phyloP scores from a whole-genome alignment of 1,140 invertebrate genomes.

The Drosophila ananassae region DNA sequence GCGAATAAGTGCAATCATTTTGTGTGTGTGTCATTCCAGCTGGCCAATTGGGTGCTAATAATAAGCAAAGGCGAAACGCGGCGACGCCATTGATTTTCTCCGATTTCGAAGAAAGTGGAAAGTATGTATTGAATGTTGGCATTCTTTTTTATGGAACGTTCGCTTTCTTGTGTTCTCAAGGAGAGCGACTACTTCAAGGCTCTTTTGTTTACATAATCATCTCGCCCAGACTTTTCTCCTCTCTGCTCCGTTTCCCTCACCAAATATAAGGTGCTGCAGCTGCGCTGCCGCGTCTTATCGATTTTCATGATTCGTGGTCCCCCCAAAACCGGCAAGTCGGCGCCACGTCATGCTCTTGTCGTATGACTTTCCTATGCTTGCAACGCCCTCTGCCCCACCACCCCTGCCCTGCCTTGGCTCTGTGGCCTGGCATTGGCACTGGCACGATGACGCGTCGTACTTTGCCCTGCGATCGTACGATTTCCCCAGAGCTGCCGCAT shows the following conservation, averaged over 20 bases:
- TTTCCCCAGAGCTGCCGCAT: slow-evolving; percentile 36
- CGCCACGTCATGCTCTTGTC: slow-evolving; percentile 45
- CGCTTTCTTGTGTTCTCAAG: background rate
- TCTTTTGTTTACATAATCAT: slow-evolving; percentile 49
- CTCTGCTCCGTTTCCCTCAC: slow-evolving; percentile 2
- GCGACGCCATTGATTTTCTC: slow-evolving; percentile 13
- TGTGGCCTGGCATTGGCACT: background rate
- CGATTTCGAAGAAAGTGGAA: slow-evolving; percentile 31
- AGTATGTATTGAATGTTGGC: slow-evolving; percentile 17
- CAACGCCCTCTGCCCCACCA: background rate
- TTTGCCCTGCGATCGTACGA: slow-evolving; percentile 48
- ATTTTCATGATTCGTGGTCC: slow-evolving; percentile 27
- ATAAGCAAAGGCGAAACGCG: background rate
- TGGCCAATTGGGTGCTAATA: background rate
- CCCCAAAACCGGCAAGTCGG: slow-evolving; percentile 40
- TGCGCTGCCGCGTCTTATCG: slow-evolving; percentile 26
- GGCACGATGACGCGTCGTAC: slow-evolving; percentile 36
- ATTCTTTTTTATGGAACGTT: slow-evolving; percentile 5
- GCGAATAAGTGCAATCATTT: background rate
- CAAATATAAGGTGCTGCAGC: slow-evolving; percentile 30
- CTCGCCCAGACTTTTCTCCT: slow-evolving; percentile 9
- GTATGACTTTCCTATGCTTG: slow-evolving; percentile 34
- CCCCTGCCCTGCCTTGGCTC: background rate
- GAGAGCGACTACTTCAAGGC: slow-evolving; percentile 21
- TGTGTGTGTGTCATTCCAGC: slow-evolving; percentile 29